Percentiles rank a stretch among this genome's conserved stretches.
These are phyloP conservation scores for Corythoichthys haematopterus DNA, from an alignment of 2,113 vertebrate genomes.

Conservation along the genomic window DNA sequence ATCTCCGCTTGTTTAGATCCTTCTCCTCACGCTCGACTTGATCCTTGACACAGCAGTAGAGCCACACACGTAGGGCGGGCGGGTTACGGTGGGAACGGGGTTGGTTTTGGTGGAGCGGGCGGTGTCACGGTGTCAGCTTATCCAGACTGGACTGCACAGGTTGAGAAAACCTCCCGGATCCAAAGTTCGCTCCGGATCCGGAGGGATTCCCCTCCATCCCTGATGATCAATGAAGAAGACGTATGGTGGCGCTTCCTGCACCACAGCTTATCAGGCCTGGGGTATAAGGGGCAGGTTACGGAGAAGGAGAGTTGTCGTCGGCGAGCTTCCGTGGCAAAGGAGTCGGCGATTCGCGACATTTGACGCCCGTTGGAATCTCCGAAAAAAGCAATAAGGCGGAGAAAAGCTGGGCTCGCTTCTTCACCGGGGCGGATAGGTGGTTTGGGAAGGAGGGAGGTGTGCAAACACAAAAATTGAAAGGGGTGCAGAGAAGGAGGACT, in stretches of 20 bases:
- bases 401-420: conserved; percentile 11
- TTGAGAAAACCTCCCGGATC: conserved; percentile 58
- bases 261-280: conserved; percentile 68
- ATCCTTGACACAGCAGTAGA: conserved; percentile 33
- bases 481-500: conserved; percentile 22
- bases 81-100: background rate
- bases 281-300: conserved; percentile 20
- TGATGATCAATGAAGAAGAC: conserved; percentile 67
- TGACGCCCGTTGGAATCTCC: too few species aligned
- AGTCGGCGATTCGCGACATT: too few species aligned
- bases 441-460: conserved; percentile 12
- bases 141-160: conserved; percentile 74
- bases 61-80: conserved; percentile 11
- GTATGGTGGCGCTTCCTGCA: conserved; percentile 51
- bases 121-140: conserved; percentile 60
- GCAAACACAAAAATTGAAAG: conserved; percentile 5
- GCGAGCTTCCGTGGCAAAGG: background rate
- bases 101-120: background rate
- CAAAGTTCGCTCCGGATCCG: conserved; percentile 44
- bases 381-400: conserved; percentile 24
- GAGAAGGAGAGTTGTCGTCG: conserved; percentile 12
- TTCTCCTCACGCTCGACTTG: conserved; percentile 26
- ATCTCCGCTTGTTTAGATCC: conserved; percentile 35
- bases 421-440: conserved; percentile 16
- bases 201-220: conserved; percentile 61